Evolutionary conservation across 2,888 invertebrate species (phyloP).

Genomic region (Laothoe populi): DNA sequence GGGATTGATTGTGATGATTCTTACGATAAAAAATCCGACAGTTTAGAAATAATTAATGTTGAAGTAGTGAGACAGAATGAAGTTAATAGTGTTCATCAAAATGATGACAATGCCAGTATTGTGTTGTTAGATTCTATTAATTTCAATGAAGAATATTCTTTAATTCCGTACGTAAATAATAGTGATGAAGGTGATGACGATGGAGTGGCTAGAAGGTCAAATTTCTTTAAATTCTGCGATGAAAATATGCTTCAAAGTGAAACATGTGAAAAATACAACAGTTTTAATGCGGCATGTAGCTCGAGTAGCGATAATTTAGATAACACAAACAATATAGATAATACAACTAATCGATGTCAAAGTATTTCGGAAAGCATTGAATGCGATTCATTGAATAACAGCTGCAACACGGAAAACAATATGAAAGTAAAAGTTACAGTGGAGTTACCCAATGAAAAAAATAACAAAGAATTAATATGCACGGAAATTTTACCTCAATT

Average conservation of each 20-base stretch:
- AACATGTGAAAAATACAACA: slow-evolving; percentile 74
- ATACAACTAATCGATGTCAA: slow-evolving; percentile 61
- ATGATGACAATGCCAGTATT: slow-evolving; percentile 57
- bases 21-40: slow-evolving; percentile 81
- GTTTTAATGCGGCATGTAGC: slow-evolving; percentile 73
- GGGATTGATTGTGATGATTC: slow-evolving; percentile 87
- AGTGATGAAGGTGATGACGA: slow-evolving; percentile 57
- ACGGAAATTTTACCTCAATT: slow-evolving; percentile 52
- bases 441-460: slow-evolving; percentile 59
- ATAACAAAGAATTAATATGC: slow-evolving; percentile 49
- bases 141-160: slow-evolving; percentile 67
- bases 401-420: slow-evolving; percentile 57
- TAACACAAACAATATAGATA: slow-evolving; percentile 60
- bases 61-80: slow-evolving; percentile 62
- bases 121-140: slow-evolving; percentile 69
- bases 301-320: slow-evolving; percentile 64
- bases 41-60: slow-evolving; percentile 67
- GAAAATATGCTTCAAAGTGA: slow-evolving; percentile 79
- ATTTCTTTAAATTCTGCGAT: slow-evolving; percentile 70
- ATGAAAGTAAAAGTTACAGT: slow-evolving; percentile 71
- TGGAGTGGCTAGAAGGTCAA: slow-evolving; percentile 49
- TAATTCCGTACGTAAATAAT: slow-evolving; percentile 59
- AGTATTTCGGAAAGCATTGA: slow-evolving; percentile 68
- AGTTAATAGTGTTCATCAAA: slow-evolving; percentile 52
- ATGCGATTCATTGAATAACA: slow-evolving; percentile 67